A percentile compares a stretch with the other conserved stretches of the same genome.
These are phyloP conservation scores for Crepidodera aurea DNA, from an alignment of 2,888 invertebrate genomes.

Conservation along the genomic window DNA sequence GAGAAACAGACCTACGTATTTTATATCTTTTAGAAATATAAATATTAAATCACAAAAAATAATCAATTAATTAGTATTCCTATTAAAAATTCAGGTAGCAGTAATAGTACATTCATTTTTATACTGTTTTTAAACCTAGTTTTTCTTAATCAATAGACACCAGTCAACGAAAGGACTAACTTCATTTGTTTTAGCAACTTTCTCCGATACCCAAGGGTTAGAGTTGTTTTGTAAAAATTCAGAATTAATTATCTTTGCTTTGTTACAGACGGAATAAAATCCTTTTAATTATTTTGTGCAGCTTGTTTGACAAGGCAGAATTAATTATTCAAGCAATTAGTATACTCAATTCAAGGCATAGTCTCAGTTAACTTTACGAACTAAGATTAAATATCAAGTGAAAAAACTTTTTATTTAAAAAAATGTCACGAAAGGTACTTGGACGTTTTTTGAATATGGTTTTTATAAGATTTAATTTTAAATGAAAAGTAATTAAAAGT, in stretches of 20 bases:
- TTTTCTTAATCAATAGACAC: constrained; percentile 3
- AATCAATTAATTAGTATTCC: too few species aligned
- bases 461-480: too few species aligned
- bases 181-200: constrained; percentile 11
- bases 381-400: constrained; percentile 3
- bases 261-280: constrained; percentile 18
- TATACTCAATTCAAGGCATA: constrained; percentile 11
- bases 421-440: too few species aligned
- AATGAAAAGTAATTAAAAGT: too few species aligned
- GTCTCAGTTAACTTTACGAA: constrained; percentile 1
- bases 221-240: constrained; percentile 15
- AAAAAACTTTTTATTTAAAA: too few species aligned
- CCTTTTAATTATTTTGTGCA: constrained; percentile 20
- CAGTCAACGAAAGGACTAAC: constrained; percentile 4
- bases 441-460: too few species aligned
- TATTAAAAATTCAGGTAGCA: too few species aligned
- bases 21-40: too few species aligned
- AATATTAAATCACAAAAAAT: too few species aligned
- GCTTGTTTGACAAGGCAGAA: constrained; percentile 21
- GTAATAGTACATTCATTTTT: too few species aligned
- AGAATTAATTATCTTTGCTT: constrained; percentile 22
- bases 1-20: too few species aligned
- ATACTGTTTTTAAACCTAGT: not conserved
- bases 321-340: constrained; percentile 25
- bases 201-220: constrained; percentile 8